phyloP scores from a whole-genome alignment of 2,888 invertebrate species.

The Meliscaeva auricollis region DNA sequence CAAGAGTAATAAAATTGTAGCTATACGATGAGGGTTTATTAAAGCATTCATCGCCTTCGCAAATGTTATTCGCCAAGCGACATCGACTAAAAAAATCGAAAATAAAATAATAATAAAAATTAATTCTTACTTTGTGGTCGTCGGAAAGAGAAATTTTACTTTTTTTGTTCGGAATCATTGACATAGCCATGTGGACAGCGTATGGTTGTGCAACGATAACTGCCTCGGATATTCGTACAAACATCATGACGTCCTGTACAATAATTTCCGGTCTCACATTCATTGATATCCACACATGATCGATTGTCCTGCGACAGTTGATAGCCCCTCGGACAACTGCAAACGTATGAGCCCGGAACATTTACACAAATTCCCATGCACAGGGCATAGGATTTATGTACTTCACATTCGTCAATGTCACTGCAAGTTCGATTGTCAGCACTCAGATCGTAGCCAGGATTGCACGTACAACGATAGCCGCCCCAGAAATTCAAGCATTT shows the following conservation, averaged over 20 bases:
- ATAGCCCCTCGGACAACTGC: conserved; percentile 93
- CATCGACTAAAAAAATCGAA: conserved; percentile 89
- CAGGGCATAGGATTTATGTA: conserved; percentile 89
- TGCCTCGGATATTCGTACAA: conserved; percentile 96
- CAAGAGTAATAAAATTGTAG: conserved; percentile 96
- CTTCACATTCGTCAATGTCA: conserved; percentile 94
- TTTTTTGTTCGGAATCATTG: conserved; percentile 90
- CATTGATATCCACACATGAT: conserved; percentile 93
- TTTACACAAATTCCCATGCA: conserved; percentile 93
- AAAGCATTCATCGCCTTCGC: conserved; percentile 90
- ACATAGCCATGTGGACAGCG: conserved; percentile 94
- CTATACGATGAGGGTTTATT: conserved; percentile 93
- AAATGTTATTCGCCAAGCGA: conserved; percentile 88
- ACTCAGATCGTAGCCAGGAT: conserved; percentile 91
- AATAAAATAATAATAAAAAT: background rate
- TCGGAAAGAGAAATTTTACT: conserved; percentile 87
- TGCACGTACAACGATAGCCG: conserved; percentile 94
- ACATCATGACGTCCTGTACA: conserved; percentile 88
- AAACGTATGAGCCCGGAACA: conserved; percentile 93
- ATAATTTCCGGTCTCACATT: conserved; percentile 86
- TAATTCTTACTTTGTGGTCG: background rate
- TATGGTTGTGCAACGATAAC: conserved; percentile 94
- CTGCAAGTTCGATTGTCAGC: conserved; percentile 87
- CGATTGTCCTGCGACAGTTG: conserved; percentile 89
- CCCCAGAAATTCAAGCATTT: conserved; percentile 96